phyloP scores from a whole-genome alignment of 2,888 invertebrate species.

The Metellina segmentata region DNA sequence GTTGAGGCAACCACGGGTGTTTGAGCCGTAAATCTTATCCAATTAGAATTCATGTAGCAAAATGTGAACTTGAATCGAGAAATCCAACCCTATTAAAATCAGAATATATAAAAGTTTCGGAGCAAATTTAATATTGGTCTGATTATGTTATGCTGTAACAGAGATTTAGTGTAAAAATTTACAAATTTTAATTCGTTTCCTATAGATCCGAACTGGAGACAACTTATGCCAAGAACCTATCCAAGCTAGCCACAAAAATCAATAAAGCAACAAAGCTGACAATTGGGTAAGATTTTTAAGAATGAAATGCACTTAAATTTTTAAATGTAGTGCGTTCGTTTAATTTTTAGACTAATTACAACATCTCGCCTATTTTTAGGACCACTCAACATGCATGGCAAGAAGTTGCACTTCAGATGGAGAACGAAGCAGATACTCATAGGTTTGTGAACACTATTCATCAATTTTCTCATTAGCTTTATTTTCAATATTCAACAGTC shows the following conservation, averaged over 20 bases:
- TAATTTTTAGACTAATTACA: conserved; percentile 4
- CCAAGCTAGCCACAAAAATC: conserved; percentile 92
- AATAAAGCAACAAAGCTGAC: conserved; percentile 76
- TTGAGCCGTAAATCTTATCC: too few relatives aligned
- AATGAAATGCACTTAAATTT: not conserved
- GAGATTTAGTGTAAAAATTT: too few relatives aligned
- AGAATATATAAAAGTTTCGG: too few relatives aligned
- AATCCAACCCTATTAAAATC: too few relatives aligned
- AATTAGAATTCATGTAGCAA: too few relatives aligned
- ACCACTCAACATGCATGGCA: conserved; percentile 94
- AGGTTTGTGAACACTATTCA: conserved; percentile 82
- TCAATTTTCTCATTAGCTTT: not conserved
- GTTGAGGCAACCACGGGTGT: too few relatives aligned
- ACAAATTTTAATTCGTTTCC: not conserved
- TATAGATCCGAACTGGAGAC: conserved; percentile 93
- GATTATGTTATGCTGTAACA: too few relatives aligned
- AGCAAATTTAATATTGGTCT: too few relatives aligned
- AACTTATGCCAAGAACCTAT: conserved; percentile 93
- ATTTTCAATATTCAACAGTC: not conserved
- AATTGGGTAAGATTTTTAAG: conserved; percentile 53
- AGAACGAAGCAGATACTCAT: conserved; percentile 94
- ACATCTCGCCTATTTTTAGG: conserved; percentile 78
- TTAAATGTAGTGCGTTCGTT: not conserved
- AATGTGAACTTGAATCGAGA: too few relatives aligned
- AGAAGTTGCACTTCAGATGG: conserved; percentile 94